A percentile compares a stretch with the other conserved stretches of the same genome.
Conservation (phyloP, 2,797 vertebrate genomes). For the Hydrophis major region DNA sequence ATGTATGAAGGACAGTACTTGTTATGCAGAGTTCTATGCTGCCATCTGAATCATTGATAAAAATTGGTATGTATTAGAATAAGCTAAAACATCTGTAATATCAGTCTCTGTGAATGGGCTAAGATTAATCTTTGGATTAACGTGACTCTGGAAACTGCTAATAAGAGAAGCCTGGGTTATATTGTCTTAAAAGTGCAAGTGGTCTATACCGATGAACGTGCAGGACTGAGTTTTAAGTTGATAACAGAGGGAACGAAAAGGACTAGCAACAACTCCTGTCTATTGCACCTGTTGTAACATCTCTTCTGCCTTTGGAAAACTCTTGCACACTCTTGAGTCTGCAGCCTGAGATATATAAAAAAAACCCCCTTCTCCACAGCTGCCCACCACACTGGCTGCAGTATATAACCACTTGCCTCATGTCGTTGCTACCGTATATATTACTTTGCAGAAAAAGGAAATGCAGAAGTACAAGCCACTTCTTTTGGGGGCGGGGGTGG, state of each 20-base stretch:
- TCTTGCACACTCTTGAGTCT: background rate
- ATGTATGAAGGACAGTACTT: background rate
- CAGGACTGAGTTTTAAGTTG: background rate
- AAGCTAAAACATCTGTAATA: background rate
- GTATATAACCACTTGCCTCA: background rate
- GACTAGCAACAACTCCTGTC: background rate
- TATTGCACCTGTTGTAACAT: conserved; percentile 1
- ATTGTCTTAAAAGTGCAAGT: background rate
- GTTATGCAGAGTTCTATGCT: background rate
- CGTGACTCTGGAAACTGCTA: background rate
- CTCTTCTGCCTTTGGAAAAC: conserved; percentile 5
- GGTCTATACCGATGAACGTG: background rate
- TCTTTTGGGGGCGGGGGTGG: background rate
- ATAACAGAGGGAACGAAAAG: background rate
- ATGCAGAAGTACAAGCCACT: background rate
- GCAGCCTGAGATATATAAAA: background rate
- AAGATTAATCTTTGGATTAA: background rate
- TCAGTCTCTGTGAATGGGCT: background rate
- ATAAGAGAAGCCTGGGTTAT: background rate
- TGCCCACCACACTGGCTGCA: background rate
- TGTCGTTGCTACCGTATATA: background rate
- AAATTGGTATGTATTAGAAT: background rate
- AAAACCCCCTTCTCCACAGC: background rate
- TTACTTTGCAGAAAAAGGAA: background rate
- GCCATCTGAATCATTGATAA: background rate